A percentile compares a stretch with the other conserved stretches of the same genome.
phyloP scores from a whole-genome alignment of 2,797 vertebrate species.

The Ara ararauna region DNA sequence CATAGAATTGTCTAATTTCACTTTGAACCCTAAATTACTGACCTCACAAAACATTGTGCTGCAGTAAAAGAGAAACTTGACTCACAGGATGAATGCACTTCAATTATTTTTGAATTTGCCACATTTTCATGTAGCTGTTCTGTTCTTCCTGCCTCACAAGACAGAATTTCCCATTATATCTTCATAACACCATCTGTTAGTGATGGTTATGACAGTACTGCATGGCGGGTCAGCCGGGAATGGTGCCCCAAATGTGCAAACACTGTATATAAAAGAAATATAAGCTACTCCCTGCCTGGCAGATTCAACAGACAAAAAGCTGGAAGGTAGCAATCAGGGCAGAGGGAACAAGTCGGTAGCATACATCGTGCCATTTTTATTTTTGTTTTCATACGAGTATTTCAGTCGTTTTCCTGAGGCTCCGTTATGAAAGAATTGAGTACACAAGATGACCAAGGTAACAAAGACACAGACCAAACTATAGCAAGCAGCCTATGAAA shows the following conservation, averaged over 20 bases:
- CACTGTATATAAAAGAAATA: background rate
- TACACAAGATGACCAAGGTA: conserved; percentile 4
- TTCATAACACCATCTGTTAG: background rate
- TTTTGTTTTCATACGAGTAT: conserved; percentile 10
- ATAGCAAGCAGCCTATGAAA: conserved; percentile 20
- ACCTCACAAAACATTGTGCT: background rate
- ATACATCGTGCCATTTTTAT: background rate
- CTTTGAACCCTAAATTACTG: background rate
- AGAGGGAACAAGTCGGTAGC: background rate
- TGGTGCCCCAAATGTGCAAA: background rate
- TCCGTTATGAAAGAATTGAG: conserved; percentile 27
- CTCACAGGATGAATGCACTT: background rate
- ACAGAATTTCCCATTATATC: background rate
- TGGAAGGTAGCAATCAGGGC: background rate
- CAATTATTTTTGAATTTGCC: background rate
- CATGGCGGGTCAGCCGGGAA: background rate
- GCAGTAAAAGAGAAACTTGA: background rate
- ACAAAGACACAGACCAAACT: background rate
- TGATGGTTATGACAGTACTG: background rate
- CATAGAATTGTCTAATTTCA: background rate
- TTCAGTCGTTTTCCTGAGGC: conserved; percentile 36
- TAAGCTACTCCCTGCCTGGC: background rate
- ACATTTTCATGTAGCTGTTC: background rate
- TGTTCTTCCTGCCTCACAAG: background rate
- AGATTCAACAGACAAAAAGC: background rate